phyloP scores from a whole-genome alignment of 2,888 invertebrate genomes.

The Drosophila niveifrons region DNA sequence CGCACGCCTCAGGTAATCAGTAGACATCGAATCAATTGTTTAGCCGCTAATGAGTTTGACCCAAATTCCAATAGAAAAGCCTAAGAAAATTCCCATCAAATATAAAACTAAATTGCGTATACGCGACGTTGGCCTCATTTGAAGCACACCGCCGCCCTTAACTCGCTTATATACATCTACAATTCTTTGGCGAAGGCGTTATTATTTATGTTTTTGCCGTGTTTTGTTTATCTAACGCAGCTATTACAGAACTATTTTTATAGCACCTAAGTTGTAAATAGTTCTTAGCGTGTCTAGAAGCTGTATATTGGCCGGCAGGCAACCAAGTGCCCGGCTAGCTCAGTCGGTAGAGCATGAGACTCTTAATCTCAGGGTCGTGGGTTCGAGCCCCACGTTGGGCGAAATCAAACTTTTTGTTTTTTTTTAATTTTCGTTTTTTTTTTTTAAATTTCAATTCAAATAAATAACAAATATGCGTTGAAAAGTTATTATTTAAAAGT shows the following conservation, averaged over 20 bases:
- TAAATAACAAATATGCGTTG: no score
- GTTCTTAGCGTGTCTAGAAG: slow-evolving; percentile 20
- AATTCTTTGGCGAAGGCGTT: slow-evolving; percentile 13
- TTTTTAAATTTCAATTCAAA: not conserved
- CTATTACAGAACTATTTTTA: slow-evolving; percentile 4
- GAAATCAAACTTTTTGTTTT: slow-evolving; percentile 28
- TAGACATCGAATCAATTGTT: slow-evolving; percentile 51
- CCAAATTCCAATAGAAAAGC: slow-evolving; percentile 34
- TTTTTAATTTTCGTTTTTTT: not conserved
- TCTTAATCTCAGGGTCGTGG: slow-evolving; percentile 86
- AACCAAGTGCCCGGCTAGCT: slow-evolving; percentile 84
- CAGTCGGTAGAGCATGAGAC: slow-evolving; percentile 86
- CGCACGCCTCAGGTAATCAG: slow-evolving; percentile 35
- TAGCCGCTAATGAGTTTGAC: slow-evolving; percentile 57
- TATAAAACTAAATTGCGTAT: slow-evolving; percentile 44
- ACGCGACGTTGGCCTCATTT: slow-evolving; percentile 57
- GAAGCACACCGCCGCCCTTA: not conserved
- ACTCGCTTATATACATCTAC: not conserved
- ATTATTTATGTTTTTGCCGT: slow-evolving; percentile 16
- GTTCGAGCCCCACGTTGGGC: slow-evolving; percentile 86
- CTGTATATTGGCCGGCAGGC: not conserved
- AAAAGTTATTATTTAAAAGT: no score
- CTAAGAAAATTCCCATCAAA: not conserved
- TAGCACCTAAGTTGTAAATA: slow-evolving; percentile 14
- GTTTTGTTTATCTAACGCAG: slow-evolving; percentile 1